phyloP scores from a whole-genome alignment of 92 coral and sea anemone species.

The Zoanthus sansibaricus region DNA sequence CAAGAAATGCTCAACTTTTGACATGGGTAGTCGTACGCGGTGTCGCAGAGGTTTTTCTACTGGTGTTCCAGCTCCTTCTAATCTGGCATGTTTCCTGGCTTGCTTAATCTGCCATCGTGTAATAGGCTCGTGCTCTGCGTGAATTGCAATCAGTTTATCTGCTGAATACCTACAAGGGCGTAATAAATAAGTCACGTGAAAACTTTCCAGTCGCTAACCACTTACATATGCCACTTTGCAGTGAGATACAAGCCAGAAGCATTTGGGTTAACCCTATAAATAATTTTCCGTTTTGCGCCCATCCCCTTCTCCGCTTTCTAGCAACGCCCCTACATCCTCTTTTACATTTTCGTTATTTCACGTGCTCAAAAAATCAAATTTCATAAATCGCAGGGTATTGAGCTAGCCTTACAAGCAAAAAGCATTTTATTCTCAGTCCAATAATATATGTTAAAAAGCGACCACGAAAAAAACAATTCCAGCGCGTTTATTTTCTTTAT shows the following conservation, averaged over 20 bases:
- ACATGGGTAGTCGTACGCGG: neutral
- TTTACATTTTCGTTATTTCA: neutral
- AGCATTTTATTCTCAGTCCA: neutral
- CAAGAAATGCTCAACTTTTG: neutral
- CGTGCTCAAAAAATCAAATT: neutral
- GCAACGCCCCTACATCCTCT: neutral
- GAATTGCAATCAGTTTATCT: neutral
- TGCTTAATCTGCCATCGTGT: constrained; percentile 27
- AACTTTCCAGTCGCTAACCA: too few relatives aligned
- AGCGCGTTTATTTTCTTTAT: too few relatives aligned
- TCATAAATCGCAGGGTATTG: neutral
- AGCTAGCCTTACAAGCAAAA: neutral
- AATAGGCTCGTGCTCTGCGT: neutral
- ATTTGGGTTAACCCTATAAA: neutral
- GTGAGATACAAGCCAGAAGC: neutral
- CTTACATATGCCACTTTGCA: neutral
- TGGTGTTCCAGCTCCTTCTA: neutral
- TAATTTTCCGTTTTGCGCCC: constrained; percentile 1
- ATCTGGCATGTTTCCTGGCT: constrained; percentile 14
- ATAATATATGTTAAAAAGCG: neutral
- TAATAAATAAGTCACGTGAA: neutral
- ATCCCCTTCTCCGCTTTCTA: neutral
- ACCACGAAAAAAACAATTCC: too few relatives aligned
- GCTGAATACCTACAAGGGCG: constrained; percentile 7
- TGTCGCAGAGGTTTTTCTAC: neutral